phyloP scores from a whole-genome alignment of 2,113 vertebrate genomes.

The Alligator mississippiensis region DNA sequence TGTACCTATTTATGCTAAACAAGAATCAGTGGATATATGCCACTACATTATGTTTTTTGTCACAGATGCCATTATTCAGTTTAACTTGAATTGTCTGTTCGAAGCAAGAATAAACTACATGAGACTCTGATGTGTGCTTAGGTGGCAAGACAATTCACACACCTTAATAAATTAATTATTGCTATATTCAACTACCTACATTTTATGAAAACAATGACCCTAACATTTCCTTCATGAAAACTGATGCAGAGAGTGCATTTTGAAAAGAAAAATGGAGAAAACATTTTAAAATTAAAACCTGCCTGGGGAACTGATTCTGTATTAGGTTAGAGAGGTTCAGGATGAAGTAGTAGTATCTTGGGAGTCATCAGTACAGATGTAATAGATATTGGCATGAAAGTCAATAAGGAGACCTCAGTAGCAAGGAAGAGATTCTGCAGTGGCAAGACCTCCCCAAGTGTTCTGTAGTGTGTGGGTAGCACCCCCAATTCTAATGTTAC shows the following conservation, averaged over 20 bases:
- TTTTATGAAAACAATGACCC: not conserved
- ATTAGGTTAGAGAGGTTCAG: not conserved
- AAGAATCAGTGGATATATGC: not conserved
- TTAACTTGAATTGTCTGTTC: not conserved
- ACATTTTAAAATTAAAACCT: not conserved
- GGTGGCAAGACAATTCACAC: not conserved
- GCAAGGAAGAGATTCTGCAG: not conserved
- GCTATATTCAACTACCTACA: not conserved
- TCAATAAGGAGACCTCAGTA: not conserved
- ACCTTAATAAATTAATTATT: not conserved
- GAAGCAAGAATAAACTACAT: not conserved
- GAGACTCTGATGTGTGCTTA: not conserved
- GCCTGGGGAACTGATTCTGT: not conserved
- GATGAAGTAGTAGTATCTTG: not conserved
- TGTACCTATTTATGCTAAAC: not conserved
- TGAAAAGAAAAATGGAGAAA: not conserved
- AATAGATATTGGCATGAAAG: not conserved
- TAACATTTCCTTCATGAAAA: not conserved
- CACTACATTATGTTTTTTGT: not conserved
- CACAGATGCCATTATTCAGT: not conserved
- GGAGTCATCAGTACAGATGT: not conserved
- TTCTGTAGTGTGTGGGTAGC: not conserved
- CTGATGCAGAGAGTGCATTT: fast-evolving
- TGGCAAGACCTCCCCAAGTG: not conserved
- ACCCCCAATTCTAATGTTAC: not conserved